Evolutionary conservation across 2,113 vertebrate species (phyloP), one percentile per base, ranked within the genome.

Genomic region (Pelodiscus sinensis): DNA sequence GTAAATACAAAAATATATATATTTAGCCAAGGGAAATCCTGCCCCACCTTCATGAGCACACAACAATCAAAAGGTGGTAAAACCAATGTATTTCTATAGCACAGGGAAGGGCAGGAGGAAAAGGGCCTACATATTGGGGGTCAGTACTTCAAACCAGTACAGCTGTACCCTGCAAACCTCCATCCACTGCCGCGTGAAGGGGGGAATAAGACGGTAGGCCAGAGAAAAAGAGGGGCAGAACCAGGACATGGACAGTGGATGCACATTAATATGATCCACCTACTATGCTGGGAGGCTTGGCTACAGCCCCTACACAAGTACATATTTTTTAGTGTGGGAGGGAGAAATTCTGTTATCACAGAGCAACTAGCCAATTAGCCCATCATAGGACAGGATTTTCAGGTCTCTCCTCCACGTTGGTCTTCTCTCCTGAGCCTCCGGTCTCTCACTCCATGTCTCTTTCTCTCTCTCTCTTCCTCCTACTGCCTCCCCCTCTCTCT

Each of bases 151-250:
- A 22, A 35, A 58, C 4, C 7, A 38, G 25, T 44, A 85, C 51
- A 55, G 1, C 6, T 8, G 54, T 85, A 84, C 91, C 81, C 82
- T 35, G 60, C 77, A 77, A 78, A 21, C 19, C 0, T 0, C 90
- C 90, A 77, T 68, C 81, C 55, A 65, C 4, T 87, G 79, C 62
- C 85, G 65, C 29, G 92, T 85, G 50, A 19, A 82, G 73, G 85
- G 27, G 73, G 29, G 13, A 38, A 82, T 85, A 71, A 83, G 13
- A 29, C 54, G 11, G 54, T 13, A 85, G 51, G 31, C 44, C 44
- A 91, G 86, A 78, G 89, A 81, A 90, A 94, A 93, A n/a, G 22
- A 90, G 86, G 88, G 91, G 57, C 29, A 62, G 29, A 68, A 68
- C 31, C 29, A 68, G 62, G 29, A 65, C 29, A 52, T 56, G 81